These are phyloP conservation scores for Actinernus sp. DNA, from an alignment of 92 coral and sea anemone genomes.

Conservation along the genomic window DNA sequence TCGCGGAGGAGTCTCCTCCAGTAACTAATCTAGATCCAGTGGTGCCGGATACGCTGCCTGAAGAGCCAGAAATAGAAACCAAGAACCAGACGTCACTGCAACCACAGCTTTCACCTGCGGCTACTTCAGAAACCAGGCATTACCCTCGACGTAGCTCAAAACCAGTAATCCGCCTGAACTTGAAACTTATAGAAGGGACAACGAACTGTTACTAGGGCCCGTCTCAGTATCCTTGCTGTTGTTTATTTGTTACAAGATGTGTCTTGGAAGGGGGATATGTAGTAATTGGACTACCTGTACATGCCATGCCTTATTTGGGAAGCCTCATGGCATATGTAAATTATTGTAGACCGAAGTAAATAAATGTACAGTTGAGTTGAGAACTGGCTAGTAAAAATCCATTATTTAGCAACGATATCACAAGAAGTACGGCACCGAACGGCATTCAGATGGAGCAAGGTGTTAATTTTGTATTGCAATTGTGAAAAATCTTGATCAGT, in stretches of 20 bases:
- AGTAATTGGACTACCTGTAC: background rate
- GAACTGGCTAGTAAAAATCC: too few species aligned
- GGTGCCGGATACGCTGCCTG: background rate
- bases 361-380: too few species aligned
- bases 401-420: too few species aligned
- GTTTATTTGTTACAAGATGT: background rate
- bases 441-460: too few species aligned
- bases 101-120: too few species aligned
- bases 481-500: too few species aligned
- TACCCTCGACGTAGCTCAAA: background rate
- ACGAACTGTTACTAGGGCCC: background rate
- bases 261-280: background rate
- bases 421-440: too few species aligned
- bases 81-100: background rate
- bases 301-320: background rate
- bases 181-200: constrained; percentile 2
- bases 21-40: background rate
- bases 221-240: background rate
- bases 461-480: too few species aligned
- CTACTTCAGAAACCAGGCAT: background rate
- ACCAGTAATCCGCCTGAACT: background rate
- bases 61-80: background rate
- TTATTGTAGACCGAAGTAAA: too few species aligned
- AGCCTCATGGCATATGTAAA: constrained; percentile 1
- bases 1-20: too few species aligned